A percentile compares a stretch with the other conserved stretches of the same genome.
Evolutionary conservation across 2,797 vertebrate genomes (phyloP).

Genomic region (Falco columbarius): DNA sequence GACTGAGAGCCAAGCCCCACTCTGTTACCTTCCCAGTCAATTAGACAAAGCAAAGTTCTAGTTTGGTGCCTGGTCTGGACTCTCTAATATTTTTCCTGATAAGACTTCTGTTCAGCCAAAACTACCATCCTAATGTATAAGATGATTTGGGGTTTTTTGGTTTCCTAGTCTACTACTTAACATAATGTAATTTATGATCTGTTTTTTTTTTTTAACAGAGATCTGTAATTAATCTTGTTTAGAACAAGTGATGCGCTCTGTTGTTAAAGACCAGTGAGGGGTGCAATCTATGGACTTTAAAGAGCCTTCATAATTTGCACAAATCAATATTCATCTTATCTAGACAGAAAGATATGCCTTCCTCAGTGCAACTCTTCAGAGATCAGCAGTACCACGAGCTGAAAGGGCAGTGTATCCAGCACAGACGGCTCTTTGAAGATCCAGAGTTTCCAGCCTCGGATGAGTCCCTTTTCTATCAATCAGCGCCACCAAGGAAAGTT

Average conservation of each 20-base stretch:
- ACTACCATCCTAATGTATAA: neutral
- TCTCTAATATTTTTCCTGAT: neutral
- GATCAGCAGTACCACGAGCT: constrained; percentile 86
- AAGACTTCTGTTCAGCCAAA: neutral
- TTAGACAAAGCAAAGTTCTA: neutral
- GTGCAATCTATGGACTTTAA: neutral
- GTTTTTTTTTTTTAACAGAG: neutral
- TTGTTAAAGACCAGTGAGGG: neutral
- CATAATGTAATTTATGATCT: neutral
- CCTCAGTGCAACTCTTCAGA: constrained; percentile 77
- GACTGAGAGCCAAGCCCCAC: neutral
- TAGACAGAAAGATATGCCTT: constrained; percentile 77
- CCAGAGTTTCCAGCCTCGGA: constrained; percentile 86
- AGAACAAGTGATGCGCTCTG: neutral
- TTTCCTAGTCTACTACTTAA: neutral
- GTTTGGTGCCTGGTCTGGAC: neutral
- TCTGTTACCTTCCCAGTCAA: neutral
- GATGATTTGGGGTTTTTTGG: neutral
- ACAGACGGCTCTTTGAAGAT: constrained; percentile 87
- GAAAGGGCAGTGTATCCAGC: constrained; percentile 81
- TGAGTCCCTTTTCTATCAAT: constrained; percentile 85
- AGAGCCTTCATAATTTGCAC: neutral
- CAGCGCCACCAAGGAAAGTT: constrained; percentile 77
- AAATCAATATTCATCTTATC: neutral
- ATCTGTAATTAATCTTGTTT: neutral